Evolutionary conservation across 37 sponge, comb jelly and placozoan genomes (phyloP), one percentile per base, ranked within the genome.

Genomic region (Hormiphora californensis): DNA sequence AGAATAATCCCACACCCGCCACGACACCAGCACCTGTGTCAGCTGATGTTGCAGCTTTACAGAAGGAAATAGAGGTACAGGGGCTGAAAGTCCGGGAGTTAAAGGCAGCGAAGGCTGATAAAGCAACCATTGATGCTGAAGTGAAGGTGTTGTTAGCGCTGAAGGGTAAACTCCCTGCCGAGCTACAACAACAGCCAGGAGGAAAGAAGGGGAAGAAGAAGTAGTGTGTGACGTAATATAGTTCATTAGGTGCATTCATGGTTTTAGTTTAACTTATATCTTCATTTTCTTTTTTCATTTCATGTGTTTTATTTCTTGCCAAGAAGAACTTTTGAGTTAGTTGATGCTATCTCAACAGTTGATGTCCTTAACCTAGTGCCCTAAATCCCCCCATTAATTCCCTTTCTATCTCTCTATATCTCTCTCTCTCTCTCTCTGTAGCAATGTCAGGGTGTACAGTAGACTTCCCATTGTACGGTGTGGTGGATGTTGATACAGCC

Each of bases 31-130:
- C 12, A 53, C 38, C 37, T 17, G 34, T 38, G 0, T 23, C 35
- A 25, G 23, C 27, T 9, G 87, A 41, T 11, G 86, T 1, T 0
- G 86, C 55, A 19, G 39, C 36, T 21, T 61, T 88, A 0, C 86
- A 90, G 35, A 54, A 86, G 22, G 17, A 90, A 86, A 86, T 91
- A n/a, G 85, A 88, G 0, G 81, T 67, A 40, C 91, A 91, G 63
- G 91, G 68, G 15, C 5, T 35, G 19, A 67, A 67, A 19, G 92
- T 92, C 9, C 87, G 92, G 5, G 54, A 44, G 51, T 31, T 92
- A 28, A 92, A 92, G 61, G 31, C 30, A 8, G 17, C 68, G 25
- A 69, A 59, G 54, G 85, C 85, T 51, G 39, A 86, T 21, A 92
- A 90, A 43, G 88, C 88, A 28, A 40, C 55, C 63, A 19, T 90